Evolutionary conservation across 2,888 invertebrate species (phyloP), one percentile per base, ranked within the genome.

Genomic region (Yponomeuta cagnagella): DNA sequence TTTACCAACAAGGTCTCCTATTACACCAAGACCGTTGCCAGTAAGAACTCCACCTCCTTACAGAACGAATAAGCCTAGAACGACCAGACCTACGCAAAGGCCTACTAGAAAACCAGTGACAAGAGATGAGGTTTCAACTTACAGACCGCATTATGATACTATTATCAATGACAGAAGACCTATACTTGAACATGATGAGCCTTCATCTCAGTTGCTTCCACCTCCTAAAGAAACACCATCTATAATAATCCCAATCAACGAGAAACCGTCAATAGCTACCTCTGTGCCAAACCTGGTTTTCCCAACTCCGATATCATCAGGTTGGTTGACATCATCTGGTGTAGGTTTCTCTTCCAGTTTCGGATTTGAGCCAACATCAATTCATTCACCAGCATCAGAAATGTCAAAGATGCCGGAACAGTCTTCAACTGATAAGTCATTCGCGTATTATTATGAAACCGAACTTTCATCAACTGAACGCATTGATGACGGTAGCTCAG

Each of bases 321-420:
- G 90, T 65, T 92, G 92, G 92, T 73, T 90, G 63, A 92, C 91
- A 9, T 91, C 92, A 71, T 87, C 90, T 43, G 86, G 86, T 37
- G 76, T 90, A 70, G 91, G 87, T 68, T 91, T 90, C 74, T 85
- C 90, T 52, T 89, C 91, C 37, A 86, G 85, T 72, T 87, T 89
- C 72, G 87, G 88, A 73, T 90, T 90, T 74, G 82, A 77, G 68
- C 87, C 89, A 2, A 85, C 89, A 23, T 82, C 89, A 64, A 80
- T 89, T 71, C 81, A 85, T 71, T 87, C 84, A 75, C 84, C 89
- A 66, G 74, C 73, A 65, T 70, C 78, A 48, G 74, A 80, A 71
- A 74, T 87, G 33, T 80, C 88, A 33, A 78, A 82, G 30, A 65
- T 70, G 52, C 70, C 74, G 63, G 70, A 71, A 23, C 37, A 48